Percentiles rank a stretch among this genome's conserved stretches.
Conservation (phyloP, 2,888 invertebrate species). For the Stenodema calcarata region DNA sequence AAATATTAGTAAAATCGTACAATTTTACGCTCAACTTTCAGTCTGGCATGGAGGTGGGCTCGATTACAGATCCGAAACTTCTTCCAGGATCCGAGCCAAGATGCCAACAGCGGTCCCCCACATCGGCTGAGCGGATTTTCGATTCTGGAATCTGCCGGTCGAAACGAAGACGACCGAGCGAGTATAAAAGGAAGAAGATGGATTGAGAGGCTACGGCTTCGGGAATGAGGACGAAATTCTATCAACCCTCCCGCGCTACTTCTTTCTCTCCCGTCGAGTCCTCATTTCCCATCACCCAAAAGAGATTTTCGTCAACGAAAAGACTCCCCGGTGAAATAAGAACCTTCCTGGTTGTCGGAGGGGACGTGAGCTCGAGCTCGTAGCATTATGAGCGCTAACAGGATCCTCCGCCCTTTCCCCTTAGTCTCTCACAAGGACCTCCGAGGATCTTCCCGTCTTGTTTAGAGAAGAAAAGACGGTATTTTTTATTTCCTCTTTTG, state of each 20-base stretch:
- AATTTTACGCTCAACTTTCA: too few species aligned
- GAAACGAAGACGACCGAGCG: background rate
- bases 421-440: background rate
- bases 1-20: too few species aligned
- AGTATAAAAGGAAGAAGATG: background rate
- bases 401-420: background rate
- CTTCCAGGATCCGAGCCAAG: too few species aligned
- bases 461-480: background rate
- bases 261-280: background rate
- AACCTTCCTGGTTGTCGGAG: background rate
- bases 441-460: background rate
- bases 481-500: background rate
- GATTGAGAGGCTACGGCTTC: background rate
- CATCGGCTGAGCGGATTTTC: background rate
- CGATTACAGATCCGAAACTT: too few species aligned
- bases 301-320: constrained; percentile 29
- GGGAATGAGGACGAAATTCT: background rate
- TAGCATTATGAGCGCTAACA: background rate
- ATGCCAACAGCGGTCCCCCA: too few species aligned
- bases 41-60: too few species aligned
- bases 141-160: background rate
- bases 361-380: background rate
- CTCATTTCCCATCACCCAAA: constrained; percentile 20
- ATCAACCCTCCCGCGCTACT: background rate
- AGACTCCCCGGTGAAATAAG: constrained; percentile 12